Conservation (phyloP, 2,888 invertebrate genomes). For the Epiblema foenella region DNA sequence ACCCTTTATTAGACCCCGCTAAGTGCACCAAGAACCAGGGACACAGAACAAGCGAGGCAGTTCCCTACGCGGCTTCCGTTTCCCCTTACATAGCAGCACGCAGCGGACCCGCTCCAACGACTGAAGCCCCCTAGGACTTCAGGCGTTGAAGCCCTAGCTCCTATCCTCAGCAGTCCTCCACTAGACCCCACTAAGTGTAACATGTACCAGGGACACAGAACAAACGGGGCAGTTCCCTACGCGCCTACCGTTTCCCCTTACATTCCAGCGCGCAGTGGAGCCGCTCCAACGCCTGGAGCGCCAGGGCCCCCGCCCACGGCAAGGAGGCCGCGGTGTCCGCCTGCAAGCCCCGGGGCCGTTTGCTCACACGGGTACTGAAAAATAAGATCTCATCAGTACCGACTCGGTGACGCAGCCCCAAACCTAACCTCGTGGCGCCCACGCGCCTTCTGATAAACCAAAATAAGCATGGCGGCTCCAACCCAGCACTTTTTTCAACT, state of each 20-base stretch:
- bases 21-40: constrained; percentile 15
- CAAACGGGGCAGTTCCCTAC: constrained; percentile 2
- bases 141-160: no score
- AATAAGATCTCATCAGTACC: neutral
- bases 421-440: no score
- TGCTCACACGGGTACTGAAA: constrained; percentile 69
- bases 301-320: constrained; percentile 70
- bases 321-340: constrained; percentile 75
- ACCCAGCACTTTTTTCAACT: no score
- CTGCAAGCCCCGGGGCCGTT: constrained; percentile 66
- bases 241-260: constrained; percentile 56
- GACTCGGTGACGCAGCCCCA: neutral
- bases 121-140: constrained; percentile 57
- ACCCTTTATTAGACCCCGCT: constrained; percentile 29
- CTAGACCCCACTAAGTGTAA: neutral
- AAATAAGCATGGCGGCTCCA: no score
- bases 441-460: no score
- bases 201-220: constrained; percentile 3
- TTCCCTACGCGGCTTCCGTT: constrained; percentile 47
- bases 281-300: constrained; percentile 60
- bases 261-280: constrained; percentile 58
- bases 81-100: constrained; percentile 62
- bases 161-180: constrained; percentile 30
- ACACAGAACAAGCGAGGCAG: constrained; percentile 1
- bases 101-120: constrained; percentile 60